phyloP scores from a whole-genome alignment of 2,797 vertebrate genomes.

The Octomys mimax region DNA sequence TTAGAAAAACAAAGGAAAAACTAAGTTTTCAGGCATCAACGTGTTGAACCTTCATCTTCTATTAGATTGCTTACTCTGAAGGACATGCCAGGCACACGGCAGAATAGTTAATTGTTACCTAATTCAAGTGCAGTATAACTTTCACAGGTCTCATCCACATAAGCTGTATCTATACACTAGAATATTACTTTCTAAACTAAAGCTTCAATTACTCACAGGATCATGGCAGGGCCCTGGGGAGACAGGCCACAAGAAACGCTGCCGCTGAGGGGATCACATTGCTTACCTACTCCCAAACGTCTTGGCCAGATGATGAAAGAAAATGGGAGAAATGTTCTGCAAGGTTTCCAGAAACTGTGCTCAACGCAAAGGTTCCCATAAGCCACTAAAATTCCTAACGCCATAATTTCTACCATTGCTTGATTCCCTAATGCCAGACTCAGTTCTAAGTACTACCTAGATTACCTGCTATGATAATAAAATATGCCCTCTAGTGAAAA shows the following conservation, averaged over 20 bases:
- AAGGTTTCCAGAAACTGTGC: not conserved
- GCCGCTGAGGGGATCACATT: not conserved
- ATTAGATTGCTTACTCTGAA: not conserved
- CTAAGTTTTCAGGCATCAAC: not conserved
- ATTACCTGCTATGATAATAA: not conserved
- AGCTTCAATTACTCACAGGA: not conserved
- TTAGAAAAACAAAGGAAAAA: conserved; percentile 20
- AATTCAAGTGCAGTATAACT: not conserved
- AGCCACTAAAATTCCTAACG: conserved; percentile 25
- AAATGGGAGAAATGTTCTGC: not conserved
- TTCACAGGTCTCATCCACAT: not conserved
- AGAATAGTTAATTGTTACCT: not conserved
- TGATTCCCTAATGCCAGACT: conserved; percentile 6
- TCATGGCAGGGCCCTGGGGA: not conserved
- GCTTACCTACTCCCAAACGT: not conserved
- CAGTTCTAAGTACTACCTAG: not conserved
- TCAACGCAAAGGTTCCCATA: not conserved
- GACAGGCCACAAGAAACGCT: not conserved
- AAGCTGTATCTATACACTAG: not conserved
- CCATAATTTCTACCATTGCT: conserved; percentile 11
- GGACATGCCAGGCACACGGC: too few relatives aligned
- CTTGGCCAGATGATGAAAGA: conserved; percentile 27
- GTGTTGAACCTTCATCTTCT: not conserved
- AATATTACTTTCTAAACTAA: conserved; percentile 33
- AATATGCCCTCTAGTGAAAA: conserved; percentile 21